These are phyloP conservation scores for Penaeus japonicus DNA, from an alignment of 1,140 invertebrate species.

Conservation along the genomic window DNA sequence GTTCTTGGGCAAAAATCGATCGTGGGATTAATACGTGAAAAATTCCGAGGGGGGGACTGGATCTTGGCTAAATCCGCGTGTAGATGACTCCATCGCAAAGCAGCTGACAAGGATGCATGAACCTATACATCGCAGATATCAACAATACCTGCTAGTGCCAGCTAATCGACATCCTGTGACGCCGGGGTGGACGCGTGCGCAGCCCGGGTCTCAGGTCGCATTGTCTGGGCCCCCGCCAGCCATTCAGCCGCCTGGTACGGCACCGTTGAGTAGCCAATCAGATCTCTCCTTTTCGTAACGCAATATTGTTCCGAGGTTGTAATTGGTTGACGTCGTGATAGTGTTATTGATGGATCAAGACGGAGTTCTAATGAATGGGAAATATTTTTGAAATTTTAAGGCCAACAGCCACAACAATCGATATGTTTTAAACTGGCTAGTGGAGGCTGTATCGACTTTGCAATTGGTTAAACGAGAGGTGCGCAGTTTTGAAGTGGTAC, in stretches of 20 bases:
- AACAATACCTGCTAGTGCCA: slow-evolving; percentile 36
- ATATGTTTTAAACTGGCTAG: background rate
- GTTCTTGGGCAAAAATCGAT: too few species aligned
- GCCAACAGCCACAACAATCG: background rate
- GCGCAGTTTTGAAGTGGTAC: slow-evolving; percentile 23
- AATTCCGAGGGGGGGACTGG: too few species aligned
- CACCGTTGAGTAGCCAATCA: slow-evolving; percentile 52
- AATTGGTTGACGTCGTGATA: slow-evolving; percentile 35
- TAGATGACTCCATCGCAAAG: too few species aligned
- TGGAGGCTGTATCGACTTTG: slow-evolving; percentile 17
- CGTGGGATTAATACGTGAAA: too few species aligned
- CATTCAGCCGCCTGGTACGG: slow-evolving; percentile 53
- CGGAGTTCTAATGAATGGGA: slow-evolving; percentile 38
- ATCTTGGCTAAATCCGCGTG: too few species aligned
- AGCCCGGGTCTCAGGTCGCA: slow-evolving; percentile 17
- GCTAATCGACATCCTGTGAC: slow-evolving; percentile 52
- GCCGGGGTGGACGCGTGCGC: slow-evolving; percentile 16
- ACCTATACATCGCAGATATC: slow-evolving; percentile 26
- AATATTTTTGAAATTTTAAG: slow-evolving; percentile 26
- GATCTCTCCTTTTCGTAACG: slow-evolving; percentile 52
- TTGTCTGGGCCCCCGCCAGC: slow-evolving; percentile 35
- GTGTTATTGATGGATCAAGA: slow-evolving; percentile 44
- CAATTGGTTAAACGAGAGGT: slow-evolving; percentile 32
- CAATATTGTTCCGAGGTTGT: slow-evolving; percentile 49
- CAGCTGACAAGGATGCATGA: background rate